phyloP scores from a whole-genome alignment of 2,888 invertebrate genomes.

The Aromia moschata region DNA sequence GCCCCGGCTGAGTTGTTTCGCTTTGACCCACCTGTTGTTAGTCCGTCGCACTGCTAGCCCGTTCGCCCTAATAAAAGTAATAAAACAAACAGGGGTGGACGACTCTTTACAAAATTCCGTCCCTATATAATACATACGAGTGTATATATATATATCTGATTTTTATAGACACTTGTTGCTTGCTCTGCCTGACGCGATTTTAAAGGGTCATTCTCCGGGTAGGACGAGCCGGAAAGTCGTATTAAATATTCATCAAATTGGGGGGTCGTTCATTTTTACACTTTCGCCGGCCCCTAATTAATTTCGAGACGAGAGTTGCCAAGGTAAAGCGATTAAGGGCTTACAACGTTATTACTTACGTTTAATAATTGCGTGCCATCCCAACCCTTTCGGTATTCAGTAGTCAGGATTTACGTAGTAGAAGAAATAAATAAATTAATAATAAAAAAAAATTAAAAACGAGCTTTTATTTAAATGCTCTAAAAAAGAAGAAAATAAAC shows the following conservation, averaged over 20 bases:
- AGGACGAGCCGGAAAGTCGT: conserved; percentile 41
- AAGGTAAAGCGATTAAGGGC: conserved; percentile 18
- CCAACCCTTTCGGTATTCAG: no score
- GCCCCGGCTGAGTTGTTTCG: conserved; percentile 60
- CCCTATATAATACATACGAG: no score
- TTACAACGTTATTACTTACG: no score
- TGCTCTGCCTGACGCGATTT: conserved; percentile 50
- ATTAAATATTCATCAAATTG: conserved; percentile 39
- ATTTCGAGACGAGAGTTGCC: conserved; percentile 14
- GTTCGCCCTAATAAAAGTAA: conserved; percentile 60
- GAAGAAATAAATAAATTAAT: no score
- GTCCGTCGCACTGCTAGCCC: conserved; percentile 55
- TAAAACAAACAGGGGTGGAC: conserved; percentile 60
- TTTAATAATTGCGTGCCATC: no score
- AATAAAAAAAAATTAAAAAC: no score
- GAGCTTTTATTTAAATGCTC: no score
- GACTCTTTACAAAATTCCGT: conserved; percentile 58
- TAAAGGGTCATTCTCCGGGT: conserved; percentile 50
- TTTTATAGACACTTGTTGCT: conserved; percentile 62
- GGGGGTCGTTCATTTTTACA: conserved; percentile 18
- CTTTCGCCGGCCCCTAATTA: conserved; percentile 20
- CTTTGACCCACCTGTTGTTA: conserved; percentile 60
- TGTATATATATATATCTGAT: conserved; percentile 61
- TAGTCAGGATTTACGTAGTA: no score
- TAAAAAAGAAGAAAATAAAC: no score